Percentiles rank a stretch among this genome's conserved stretches.
Conservation (phyloP, 2,797 vertebrate species). For the Scleropages formosus region DNA sequence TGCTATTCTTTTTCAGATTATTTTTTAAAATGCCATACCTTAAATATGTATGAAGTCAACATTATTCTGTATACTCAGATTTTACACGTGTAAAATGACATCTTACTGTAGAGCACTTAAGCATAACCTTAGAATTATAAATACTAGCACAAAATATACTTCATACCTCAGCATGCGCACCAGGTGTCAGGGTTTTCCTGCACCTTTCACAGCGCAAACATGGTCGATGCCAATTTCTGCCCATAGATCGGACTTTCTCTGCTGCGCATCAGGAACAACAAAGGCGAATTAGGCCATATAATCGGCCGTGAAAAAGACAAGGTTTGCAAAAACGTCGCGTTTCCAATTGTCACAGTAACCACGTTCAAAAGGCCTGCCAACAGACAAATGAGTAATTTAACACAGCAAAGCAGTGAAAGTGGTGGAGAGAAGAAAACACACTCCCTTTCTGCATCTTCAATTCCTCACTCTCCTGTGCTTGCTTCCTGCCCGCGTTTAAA, state of each 20-base stretch:
- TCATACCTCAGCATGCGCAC: constrained; percentile 61
- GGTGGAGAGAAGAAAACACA: too few species aligned
- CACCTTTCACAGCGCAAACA: constrained; percentile 69
- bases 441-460: too few species aligned
- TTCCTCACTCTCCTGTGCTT: too few species aligned
- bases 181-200: constrained; percentile 61
- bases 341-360: neutral
- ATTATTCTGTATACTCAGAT: constrained; percentile 32
- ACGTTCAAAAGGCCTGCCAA: too few species aligned
- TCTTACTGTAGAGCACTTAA: too few species aligned
- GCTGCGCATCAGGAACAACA: constrained; percentile 53
- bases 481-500: too few species aligned
- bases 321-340: too few species aligned
- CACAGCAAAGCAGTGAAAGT: too few species aligned
- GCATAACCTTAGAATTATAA: neutral
- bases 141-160: too few species aligned
- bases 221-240: constrained; percentile 77
- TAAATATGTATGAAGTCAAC: constrained; percentile 57
- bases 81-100: neutral
- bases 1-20: constrained; percentile 65
- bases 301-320: too few species aligned
- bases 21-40: too few species aligned
- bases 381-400: too few species aligned
- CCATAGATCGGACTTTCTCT: constrained; percentile 75
- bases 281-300: neutral